These are phyloP conservation scores for Bradypodion ventrale DNA, from an alignment of 2,797 vertebrate genomes.

Conservation along the genomic window DNA sequence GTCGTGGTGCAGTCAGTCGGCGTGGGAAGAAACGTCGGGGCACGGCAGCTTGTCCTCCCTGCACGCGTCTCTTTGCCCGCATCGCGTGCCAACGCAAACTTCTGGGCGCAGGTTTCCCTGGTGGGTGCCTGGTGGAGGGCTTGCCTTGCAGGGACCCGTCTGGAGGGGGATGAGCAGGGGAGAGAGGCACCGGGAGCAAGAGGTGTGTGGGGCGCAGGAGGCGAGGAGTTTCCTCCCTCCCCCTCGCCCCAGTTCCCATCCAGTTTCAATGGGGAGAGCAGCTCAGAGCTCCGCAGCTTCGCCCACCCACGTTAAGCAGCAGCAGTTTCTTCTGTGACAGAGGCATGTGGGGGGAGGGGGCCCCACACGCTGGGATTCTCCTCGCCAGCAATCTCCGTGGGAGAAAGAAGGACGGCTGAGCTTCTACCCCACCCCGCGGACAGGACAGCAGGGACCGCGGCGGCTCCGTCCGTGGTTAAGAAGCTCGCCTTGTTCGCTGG, in stretches of 20 bases:
- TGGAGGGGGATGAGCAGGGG: background rate
- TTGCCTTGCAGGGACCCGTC: background rate
- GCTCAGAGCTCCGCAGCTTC: background rate
- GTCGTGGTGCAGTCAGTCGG: background rate
- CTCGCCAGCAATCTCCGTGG: too few relatives aligned
- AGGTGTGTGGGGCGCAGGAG: background rate
- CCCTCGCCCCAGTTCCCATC: too few relatives aligned
- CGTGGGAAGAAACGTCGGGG: background rate
- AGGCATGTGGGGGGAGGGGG: too few relatives aligned
- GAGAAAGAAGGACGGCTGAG: too few relatives aligned
- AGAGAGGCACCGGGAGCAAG: background rate
- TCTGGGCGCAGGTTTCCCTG: background rate
- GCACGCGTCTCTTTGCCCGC: background rate
- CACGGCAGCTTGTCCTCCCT: too few relatives aligned
- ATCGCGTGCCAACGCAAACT: slow-evolving; percentile 19
- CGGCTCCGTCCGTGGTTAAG: too few relatives aligned
- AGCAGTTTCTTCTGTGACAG: background rate
- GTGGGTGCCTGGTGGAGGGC: background rate
- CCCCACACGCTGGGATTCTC: too few relatives aligned
- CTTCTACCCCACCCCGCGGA: too few relatives aligned
- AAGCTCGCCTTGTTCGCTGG: too few relatives aligned
- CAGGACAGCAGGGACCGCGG: too few relatives aligned
- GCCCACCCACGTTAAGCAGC: background rate
- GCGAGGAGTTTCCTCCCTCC: too few relatives aligned
- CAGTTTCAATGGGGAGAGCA: background rate